These are phyloP conservation scores for Microplitis demolitor DNA, from an alignment of 1,140 invertebrate species.

Conservation along the genomic window DNA sequence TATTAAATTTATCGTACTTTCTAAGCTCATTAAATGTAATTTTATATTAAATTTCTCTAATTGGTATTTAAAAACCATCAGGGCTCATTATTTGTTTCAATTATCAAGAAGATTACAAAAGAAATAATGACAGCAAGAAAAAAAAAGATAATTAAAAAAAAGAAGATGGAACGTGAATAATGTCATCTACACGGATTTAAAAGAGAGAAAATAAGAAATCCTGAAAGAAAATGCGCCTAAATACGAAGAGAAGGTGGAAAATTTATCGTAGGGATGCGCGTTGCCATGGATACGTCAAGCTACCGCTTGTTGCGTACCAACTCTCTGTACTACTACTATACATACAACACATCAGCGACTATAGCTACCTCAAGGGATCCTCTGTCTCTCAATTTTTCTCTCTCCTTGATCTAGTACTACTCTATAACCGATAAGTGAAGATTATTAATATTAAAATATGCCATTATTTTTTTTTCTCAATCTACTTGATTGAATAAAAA, in stretches of 20 bases:
- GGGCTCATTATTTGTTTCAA: neutral
- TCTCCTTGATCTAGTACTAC: neutral
- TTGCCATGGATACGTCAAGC: constrained; percentile 32
- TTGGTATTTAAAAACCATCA: too few relatives aligned
- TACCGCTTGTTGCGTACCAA: constrained; percentile 33
- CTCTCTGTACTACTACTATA: too few relatives aligned
- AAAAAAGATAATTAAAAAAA: neutral
- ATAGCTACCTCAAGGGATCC: too few relatives aligned
- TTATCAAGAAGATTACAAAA: neutral
- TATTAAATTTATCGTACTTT: too few relatives aligned
- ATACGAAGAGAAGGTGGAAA: neutral
- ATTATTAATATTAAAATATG: too few relatives aligned
- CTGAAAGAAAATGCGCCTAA: constrained; percentile 17
- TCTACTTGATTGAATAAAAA: too few relatives aligned
- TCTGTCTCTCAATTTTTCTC: neutral
- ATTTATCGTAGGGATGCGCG: constrained; percentile 27
- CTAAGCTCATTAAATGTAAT: too few relatives aligned
- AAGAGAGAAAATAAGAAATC: neutral
- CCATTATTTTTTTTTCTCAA: too few relatives aligned
- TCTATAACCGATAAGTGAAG: too few relatives aligned
- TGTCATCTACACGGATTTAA: neutral
- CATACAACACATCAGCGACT: too few relatives aligned
- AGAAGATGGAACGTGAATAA: neutral
- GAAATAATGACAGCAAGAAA: neutral
- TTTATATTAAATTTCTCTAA: too few relatives aligned